phyloP scores from a whole-genome alignment of 2,113 vertebrate species.

The Campylomormyrus numenius region DNA sequence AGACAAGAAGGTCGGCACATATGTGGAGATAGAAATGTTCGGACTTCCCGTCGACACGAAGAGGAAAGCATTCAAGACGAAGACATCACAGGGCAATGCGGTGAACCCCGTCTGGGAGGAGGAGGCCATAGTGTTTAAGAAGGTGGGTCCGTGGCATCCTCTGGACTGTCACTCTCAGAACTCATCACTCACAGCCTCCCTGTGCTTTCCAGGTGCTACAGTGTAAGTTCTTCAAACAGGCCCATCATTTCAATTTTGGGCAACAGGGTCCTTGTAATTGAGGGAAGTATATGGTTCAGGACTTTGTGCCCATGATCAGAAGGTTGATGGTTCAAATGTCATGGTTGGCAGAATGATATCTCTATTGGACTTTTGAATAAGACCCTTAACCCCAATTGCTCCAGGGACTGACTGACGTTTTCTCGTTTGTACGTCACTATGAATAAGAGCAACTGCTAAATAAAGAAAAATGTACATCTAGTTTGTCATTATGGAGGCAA shows the following conservation, averaged over 20 bases:
- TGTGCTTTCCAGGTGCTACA: neutral
- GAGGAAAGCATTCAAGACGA: conserved; percentile 92
- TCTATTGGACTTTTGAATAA: neutral
- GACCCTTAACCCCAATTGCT: neutral
- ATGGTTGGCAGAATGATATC: neutral
- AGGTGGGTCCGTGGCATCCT: conserved; percentile 56
- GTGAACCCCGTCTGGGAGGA: conserved; percentile 96
- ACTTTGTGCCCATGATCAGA: neutral
- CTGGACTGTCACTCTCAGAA: neutral
- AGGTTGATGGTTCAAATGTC: neutral
- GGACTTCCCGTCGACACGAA: conserved; percentile 92
- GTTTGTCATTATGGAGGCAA: neutral
- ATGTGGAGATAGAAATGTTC: conserved; percentile 95
- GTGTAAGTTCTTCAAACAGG: neutral
- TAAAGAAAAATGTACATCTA: neutral
- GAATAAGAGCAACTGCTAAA: neutral
- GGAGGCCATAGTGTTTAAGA: conserved; percentile 92
- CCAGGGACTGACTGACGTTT: neutral
- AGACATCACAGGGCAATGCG: conserved; percentile 88
- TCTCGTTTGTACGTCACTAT: neutral
- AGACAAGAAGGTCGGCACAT: conserved; percentile 92
- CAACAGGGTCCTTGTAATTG: neutral
- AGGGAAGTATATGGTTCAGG: neutral
- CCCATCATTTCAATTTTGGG: neutral
- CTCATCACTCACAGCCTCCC: neutral